These are phyloP conservation scores for Perca flavescens DNA, from an alignment of 2,113 vertebrate genomes.

Conservation along the genomic window DNA sequence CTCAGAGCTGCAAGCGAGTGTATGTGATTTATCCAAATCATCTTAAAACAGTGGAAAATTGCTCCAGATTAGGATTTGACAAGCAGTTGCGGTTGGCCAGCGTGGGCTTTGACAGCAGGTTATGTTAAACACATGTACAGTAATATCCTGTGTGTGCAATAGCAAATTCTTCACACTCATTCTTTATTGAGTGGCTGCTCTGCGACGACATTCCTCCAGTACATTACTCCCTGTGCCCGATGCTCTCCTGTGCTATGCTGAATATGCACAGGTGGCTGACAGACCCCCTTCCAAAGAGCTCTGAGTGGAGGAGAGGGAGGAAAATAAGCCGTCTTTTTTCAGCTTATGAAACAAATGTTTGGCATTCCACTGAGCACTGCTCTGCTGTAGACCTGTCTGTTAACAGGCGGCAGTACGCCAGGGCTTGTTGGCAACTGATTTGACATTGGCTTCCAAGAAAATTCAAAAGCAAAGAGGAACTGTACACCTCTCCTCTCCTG, in stretches of 20 bases:
- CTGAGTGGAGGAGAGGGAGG: constrained; percentile 59
- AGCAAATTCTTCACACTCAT: constrained; percentile 74
- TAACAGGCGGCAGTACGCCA: constrained; percentile 63
- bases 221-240: constrained; percentile 56
- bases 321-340: constrained; percentile 68
- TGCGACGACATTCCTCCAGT: constrained; percentile 69
- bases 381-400: constrained; percentile 78
- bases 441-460: constrained; percentile 58
- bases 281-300: constrained; percentile 62
- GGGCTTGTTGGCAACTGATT: constrained; percentile 68
- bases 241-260: constrained; percentile 74
- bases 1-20: constrained; percentile 8
- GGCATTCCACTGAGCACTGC: constrained; percentile 76
- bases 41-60: constrained; percentile 72
- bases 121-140: constrained; percentile 77
- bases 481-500: constrained; percentile 47
- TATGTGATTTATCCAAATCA: constrained; percentile 57
- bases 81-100: constrained; percentile 46
- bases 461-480: constrained; percentile 54
- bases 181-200: constrained; percentile 78
- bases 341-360: constrained; percentile 81
- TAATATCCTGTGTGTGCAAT: constrained; percentile 74
- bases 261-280: constrained; percentile 80
- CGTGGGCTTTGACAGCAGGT: constrained; percentile 58
- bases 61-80: constrained; percentile 59